Evolutionary conservation across 2,888 invertebrate species (phyloP).

Genomic region (Plusia festucae): DNA sequence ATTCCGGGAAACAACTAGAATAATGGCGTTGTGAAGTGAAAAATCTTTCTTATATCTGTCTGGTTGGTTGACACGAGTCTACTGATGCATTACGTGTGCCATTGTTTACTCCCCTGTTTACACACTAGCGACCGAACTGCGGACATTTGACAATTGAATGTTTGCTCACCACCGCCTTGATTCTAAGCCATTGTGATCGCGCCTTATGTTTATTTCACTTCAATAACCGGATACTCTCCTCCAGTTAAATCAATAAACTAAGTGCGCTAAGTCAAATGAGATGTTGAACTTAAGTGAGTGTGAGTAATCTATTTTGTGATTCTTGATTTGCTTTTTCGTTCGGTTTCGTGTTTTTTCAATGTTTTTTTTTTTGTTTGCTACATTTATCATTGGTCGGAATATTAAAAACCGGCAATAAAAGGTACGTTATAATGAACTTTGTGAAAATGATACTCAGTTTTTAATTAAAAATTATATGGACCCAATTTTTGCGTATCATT

Average conservation of each 20-base stretch:
- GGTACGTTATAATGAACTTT: no score
- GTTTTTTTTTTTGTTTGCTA: no score
- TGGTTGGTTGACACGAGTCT: slow-evolving; percentile 31
- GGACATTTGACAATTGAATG: slow-evolving; percentile 77
- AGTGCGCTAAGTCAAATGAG: slow-evolving; percentile 17
- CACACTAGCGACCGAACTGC: slow-evolving; percentile 48
- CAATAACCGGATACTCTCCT: slow-evolving; percentile 49
- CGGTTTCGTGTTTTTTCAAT: neutral
- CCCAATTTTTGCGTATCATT: no score
- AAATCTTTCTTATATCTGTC: slow-evolving; percentile 63
- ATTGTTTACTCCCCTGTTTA: slow-evolving; percentile 67
- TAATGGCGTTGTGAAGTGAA: slow-evolving; percentile 53
- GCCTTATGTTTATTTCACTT: slow-evolving; percentile 72
- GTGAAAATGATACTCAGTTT: no score
- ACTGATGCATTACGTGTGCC: slow-evolving; percentile 39
- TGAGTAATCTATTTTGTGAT: neutral
- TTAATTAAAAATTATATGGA: no score
- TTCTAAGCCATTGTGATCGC: slow-evolving; percentile 74
- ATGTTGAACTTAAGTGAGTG: slow-evolving; percentile 14
- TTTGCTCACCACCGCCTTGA: slow-evolving; percentile 75
- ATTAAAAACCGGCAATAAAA: no score
- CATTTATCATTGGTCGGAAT: no score
- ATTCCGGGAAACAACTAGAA: slow-evolving; percentile 32
- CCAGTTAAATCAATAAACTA: slow-evolving; percentile 37
- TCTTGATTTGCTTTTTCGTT: neutral